These are phyloP conservation scores for Cirrhinus molitorella DNA, from an alignment of 2,797 vertebrate genomes.

Conservation along the genomic window DNA sequence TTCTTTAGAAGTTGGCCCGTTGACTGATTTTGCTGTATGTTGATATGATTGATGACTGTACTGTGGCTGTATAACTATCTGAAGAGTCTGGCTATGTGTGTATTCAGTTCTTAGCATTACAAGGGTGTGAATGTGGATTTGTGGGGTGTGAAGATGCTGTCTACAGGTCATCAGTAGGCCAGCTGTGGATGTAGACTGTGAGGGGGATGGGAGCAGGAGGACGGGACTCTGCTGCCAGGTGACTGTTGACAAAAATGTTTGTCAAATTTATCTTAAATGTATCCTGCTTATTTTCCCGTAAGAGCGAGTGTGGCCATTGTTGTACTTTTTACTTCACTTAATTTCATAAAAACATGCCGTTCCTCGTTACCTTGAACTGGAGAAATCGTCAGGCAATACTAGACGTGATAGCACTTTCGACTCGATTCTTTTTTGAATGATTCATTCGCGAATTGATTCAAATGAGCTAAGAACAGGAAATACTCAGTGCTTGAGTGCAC, in stretches of 20 bases:
- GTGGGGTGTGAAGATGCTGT: conserved; percentile 32
- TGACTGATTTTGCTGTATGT: background rate
- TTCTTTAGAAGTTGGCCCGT: background rate
- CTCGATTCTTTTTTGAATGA: too few species aligned
- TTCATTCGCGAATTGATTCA: too few species aligned
- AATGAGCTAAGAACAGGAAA: too few species aligned
- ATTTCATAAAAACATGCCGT: too few species aligned
- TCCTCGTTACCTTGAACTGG: too few species aligned
- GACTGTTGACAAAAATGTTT: background rate
- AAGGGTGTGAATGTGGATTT: conserved; percentile 30
- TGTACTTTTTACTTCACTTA: too few species aligned
- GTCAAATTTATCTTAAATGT: too few species aligned
- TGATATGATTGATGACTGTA: conserved; percentile 37
- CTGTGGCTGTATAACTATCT: background rate
- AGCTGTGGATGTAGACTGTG: conserved; percentile 17
- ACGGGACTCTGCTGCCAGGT: conserved; percentile 18
- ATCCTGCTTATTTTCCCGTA: too few species aligned
- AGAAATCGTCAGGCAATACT: too few species aligned
- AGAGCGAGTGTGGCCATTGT: too few species aligned
- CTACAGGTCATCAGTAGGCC: conserved; percentile 27
- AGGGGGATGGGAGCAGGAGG: background rate
- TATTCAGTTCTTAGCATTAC: conserved; percentile 13
- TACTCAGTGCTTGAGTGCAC: too few species aligned
- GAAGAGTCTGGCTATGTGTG: conserved; percentile 6
- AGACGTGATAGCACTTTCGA: too few species aligned